phyloP scores from a whole-genome alignment of 2,888 invertebrate genomes.

The Atherix ibis region DNA sequence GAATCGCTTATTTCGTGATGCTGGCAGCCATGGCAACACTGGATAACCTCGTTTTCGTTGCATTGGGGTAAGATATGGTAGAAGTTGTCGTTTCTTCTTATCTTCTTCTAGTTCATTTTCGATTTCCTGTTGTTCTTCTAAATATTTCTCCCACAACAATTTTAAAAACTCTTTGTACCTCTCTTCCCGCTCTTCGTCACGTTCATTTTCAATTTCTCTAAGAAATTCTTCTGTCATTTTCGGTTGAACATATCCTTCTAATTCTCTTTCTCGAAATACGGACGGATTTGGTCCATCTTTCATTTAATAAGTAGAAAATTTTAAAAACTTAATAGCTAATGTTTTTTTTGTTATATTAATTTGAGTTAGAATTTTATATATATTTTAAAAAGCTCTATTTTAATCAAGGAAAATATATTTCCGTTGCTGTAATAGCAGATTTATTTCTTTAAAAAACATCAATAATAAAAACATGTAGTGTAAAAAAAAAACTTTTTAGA shows the following conservation, averaged over 20 bases:
- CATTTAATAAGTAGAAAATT: too few species aligned
- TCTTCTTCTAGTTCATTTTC: conserved; percentile 24
- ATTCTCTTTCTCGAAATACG: conserved; percentile 27
- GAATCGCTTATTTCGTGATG: conserved; percentile 39
- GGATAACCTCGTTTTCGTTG: conserved; percentile 28
- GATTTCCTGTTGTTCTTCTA: conserved; percentile 26
- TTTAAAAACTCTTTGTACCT: conserved; percentile 26
- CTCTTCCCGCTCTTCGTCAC: conserved; percentile 26
- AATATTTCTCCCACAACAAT: conserved; percentile 29
- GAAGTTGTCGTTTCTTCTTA: conserved; percentile 17
- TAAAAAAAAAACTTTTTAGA: too few species aligned
- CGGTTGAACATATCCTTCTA: conserved; percentile 16
- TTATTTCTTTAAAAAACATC: too few species aligned
- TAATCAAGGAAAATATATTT: too few species aligned
- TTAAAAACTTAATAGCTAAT: too few species aligned
- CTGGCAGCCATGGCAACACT: conserved; percentile 31
- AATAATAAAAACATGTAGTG: too few species aligned
- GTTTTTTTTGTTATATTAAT: too few species aligned
- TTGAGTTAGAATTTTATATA: too few species aligned
- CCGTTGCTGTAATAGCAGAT: too few species aligned
- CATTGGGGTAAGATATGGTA: conserved; percentile 18
- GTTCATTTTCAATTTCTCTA: conserved; percentile 28
- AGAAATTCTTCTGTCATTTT: conserved; percentile 29
- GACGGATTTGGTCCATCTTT: conserved; percentile 18
- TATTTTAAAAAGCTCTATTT: too few species aligned